Conservation (phyloP, 2,113 vertebrate genomes). For the Oenanthe melanoleuca region DNA sequence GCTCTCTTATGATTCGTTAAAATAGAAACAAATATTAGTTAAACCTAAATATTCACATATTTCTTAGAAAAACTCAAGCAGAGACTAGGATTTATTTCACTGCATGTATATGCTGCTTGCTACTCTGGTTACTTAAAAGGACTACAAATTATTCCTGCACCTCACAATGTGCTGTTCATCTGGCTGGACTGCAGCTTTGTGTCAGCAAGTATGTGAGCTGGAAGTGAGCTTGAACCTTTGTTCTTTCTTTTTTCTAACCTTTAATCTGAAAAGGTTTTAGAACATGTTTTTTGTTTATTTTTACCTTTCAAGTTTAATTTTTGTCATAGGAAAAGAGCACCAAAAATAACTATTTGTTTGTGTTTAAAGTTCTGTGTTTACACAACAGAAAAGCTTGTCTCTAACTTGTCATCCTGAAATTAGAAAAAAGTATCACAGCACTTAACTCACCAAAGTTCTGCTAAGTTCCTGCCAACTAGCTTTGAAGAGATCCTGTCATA, state of each 20-base stretch:
- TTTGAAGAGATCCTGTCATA: neutral
- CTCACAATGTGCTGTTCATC: neutral
- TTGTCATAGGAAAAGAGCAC: constrained; percentile 5
- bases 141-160: neutral
- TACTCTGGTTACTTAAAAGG: neutral
- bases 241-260: neutral
- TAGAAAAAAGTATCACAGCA: neutral
- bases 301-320: neutral
- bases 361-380: constrained; percentile 3
- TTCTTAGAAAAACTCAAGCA: neutral
- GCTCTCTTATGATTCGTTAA: neutral
- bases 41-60: neutral
- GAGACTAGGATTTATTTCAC: neutral
- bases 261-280: neutral
- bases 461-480: neutral
- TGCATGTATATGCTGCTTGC: neutral
- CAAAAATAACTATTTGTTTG: constrained; percentile 36
- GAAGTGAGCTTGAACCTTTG: neutral
- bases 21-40: neutral
- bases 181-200: neutral
- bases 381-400: neutral
- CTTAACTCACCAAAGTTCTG: neutral
- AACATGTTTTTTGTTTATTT: constrained; percentile 20
- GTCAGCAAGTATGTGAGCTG: neutral
- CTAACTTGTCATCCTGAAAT: neutral